Base-by-base conservation (phyloP, 2,797 vertebrate genomes). In the Phoeniculus purpureus region DNA sequence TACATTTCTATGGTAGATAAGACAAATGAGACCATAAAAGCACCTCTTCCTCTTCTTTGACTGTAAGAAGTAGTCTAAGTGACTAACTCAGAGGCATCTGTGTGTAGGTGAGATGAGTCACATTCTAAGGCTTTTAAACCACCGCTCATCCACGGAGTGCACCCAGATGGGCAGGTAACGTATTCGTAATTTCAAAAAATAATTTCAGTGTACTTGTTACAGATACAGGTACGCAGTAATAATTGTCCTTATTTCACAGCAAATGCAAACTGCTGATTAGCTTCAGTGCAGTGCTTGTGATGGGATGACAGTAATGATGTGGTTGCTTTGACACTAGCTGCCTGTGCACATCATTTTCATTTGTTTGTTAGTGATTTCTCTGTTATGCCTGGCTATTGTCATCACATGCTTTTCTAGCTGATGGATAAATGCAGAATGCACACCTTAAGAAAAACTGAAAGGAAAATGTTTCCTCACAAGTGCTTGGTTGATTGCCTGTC, bases 261-360 rank as follows among this genome's bases (percentile, higher is more conserved):
- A 95, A 91, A 88, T 77, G 47, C 7, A 82, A 45, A 77, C 82
- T 51, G 91, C 52, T 67, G 78, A 83, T 89, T 61, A 82, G 27
- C 31, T 90, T 94, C 68, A 81, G 23, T 61, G 45, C 74, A 40
- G 5, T 67, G 31, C 26, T 61, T 16, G 47, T 18, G 79, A 79
- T 10, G 50, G 21, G 40, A 89, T 71, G 85, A 89, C 5, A 80
- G 55, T 60, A 65, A 92, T 2, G 1, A 89, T 32, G 12, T 47
- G 34, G 95, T 74, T 82, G 85, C 55, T 81, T 52, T 52, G 31
- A 29, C 25, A 68, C 19, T 90, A 79, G 83, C 64, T 92, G 17
- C 56, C 71, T 91, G 60, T 31, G 13, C 31, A 71, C 18, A 59
- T 25, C 66, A 91, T 89, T 93, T 92, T 51, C 52, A 76, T 85